These are phyloP conservation scores for Microplitis manilae DNA, from an alignment of 2,888 invertebrate species.

Conservation along the genomic window DNA sequence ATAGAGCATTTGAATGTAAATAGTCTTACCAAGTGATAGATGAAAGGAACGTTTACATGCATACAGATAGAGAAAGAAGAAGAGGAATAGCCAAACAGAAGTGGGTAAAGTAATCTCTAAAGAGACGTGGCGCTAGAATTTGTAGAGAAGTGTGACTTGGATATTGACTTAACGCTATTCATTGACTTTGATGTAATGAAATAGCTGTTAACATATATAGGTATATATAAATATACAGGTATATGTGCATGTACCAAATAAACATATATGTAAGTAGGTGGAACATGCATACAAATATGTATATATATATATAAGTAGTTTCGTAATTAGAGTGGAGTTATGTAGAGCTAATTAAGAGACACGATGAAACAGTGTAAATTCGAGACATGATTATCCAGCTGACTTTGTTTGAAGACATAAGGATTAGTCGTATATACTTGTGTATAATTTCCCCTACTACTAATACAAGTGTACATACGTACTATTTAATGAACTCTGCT, in stretches of 20 bases:
- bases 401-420: neutral
- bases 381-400: neutral
- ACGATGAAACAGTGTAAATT: conserved; percentile 1
- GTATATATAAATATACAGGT: neutral
- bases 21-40: conserved; percentile 2
- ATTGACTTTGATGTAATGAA: neutral
- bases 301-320: neutral
- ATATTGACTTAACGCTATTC: neutral
- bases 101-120: neutral
- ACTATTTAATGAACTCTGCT: neutral
- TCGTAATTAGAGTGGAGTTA: neutral
- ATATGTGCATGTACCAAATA: neutral
- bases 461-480: neutral
- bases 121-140: neutral
- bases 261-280: neutral
- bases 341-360: neutral
- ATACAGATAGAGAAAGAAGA: neutral
- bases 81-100: neutral
- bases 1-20: neutral
- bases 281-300: neutral
- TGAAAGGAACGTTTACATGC: neutral
- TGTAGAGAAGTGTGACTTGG: neutral
- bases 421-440: neutral
- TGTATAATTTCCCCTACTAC: neutral
- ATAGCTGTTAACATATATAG: neutral